Conservation (phyloP, 2,888 invertebrate species). For the Epinotia nisella region DNA sequence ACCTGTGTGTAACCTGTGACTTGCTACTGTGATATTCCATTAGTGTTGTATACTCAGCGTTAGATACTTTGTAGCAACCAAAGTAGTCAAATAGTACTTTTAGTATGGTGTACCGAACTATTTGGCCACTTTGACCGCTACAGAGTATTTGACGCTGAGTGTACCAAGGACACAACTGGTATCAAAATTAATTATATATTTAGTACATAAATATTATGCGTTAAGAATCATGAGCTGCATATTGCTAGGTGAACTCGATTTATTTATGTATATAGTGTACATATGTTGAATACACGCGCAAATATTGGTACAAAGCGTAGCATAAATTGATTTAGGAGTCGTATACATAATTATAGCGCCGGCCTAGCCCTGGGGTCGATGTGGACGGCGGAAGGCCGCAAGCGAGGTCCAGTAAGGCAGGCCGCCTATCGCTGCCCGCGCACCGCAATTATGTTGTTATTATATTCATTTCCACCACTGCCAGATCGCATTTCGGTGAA, state of each 20-base stretch:
- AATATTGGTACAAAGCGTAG: slow-evolving; percentile 53
- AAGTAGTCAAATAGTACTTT: no score
- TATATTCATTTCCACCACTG: slow-evolving; percentile 55
- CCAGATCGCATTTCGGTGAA: slow-evolving; percentile 74
- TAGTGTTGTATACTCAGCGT: no score
- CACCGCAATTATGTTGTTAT: slow-evolving; percentile 20
- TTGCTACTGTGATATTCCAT: slow-evolving; percentile 55
- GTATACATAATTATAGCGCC: slow-evolving; percentile 18
- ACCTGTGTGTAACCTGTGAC: no score
- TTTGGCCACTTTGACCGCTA: no score
- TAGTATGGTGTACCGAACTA: no score
- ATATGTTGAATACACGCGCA: slow-evolving; percentile 53
- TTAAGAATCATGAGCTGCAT: slow-evolving; percentile 49
- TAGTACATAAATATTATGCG: slow-evolving; percentile 43
- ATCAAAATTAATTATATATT: slow-evolving; percentile 44
- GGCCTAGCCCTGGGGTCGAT: slow-evolving; percentile 20
- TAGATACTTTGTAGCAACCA: no score
- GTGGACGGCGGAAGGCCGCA: slow-evolving; percentile 36
- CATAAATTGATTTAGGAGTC: slow-evolving; percentile 33
- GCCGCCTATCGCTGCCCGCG: slow-evolving; percentile 31
- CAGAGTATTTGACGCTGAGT: no score
- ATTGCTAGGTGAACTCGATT: slow-evolving; percentile 55
- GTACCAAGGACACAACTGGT: slow-evolving; percentile 57
- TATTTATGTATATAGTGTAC: slow-evolving; percentile 69
- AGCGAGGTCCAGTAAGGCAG: slow-evolving; percentile 24